phyloP scores from a whole-genome alignment of 2,797 vertebrate genomes.

The Eutrigla gurnardus region DNA sequence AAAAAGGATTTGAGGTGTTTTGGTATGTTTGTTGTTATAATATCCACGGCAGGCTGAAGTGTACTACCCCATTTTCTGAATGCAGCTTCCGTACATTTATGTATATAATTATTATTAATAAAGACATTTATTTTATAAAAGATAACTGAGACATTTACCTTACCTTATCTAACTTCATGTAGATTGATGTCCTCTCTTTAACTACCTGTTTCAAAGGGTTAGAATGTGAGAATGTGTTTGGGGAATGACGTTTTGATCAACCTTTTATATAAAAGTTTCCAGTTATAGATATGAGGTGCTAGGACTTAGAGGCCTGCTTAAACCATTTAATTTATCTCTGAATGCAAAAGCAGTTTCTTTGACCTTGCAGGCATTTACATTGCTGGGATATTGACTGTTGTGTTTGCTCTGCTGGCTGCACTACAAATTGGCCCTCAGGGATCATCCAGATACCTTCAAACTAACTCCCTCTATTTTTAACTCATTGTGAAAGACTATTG shows the following conservation, averaged over 20 bases:
- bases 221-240: not conserved
- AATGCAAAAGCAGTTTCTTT: not conserved
- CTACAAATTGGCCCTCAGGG: too few relatives aligned
- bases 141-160: not conserved
- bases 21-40: too few relatives aligned
- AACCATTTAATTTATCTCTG: not conserved
- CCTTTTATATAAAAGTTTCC: conserved; percentile 28
- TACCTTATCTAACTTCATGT: not conserved
- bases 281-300: conserved; percentile 6
- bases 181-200: not conserved
- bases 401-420: too few relatives aligned
- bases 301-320: not conserved
- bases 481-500: not conserved
- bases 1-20: too few relatives aligned
- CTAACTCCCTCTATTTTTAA: not conserved
- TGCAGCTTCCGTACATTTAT: not conserved
- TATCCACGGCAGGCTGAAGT: too few relatives aligned
- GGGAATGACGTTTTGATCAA: conserved; percentile 20
- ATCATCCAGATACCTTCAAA: too few relatives aligned
- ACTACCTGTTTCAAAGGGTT: conserved; percentile 1
- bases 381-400: too few relatives aligned
- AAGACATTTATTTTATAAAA: not conserved
- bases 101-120: not conserved
- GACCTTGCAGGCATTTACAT: too few relatives aligned
- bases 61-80: too few relatives aligned